These are phyloP conservation scores for Rhinoderma darwinii DNA, from an alignment of 2,113 vertebrate genomes.

Conservation along the genomic window DNA sequence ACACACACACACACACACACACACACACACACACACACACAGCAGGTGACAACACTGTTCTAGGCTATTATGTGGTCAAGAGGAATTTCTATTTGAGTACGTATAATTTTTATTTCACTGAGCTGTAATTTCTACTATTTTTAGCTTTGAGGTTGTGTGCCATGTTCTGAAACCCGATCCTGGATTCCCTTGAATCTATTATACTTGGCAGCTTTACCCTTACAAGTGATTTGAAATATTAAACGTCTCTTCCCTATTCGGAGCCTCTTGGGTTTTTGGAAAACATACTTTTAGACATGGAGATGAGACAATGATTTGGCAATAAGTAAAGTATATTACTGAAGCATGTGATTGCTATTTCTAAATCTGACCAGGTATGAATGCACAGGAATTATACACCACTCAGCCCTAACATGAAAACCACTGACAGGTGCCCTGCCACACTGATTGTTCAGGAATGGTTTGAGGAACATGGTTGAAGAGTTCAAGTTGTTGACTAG, in stretches of 20 bases:
- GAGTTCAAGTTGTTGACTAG: no score
- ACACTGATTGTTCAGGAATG: no score
- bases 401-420: no score
- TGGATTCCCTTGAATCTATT: slow-evolving; percentile 29
- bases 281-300: slow-evolving; percentile 6
- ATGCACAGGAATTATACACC: neutral
- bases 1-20: neutral
- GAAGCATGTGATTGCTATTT: neutral
- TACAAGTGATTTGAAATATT: slow-evolving; percentile 15
- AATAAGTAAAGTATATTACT: neutral
- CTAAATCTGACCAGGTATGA: neutral
- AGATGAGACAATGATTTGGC: neutral
- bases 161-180: slow-evolving; percentile 1
- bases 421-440: no score
- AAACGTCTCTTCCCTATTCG: slow-evolving; percentile 6
- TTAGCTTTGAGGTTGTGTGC: slow-evolving; percentile 22
- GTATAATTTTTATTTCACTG: slow-evolving; percentile 37
- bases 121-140: slow-evolving; percentile 47
- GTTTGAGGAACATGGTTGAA: no score
- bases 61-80: slow-evolving; percentile 2
- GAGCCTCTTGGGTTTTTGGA: slow-evolving; percentile 20
- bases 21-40: neutral
- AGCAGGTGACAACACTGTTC: neutral
- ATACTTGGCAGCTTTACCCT: slow-evolving; percentile 20
- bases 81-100: slow-evolving; percentile 13